phyloP scores from a whole-genome alignment of 2,888 invertebrate species.

The Aphodius granarius region DNA sequence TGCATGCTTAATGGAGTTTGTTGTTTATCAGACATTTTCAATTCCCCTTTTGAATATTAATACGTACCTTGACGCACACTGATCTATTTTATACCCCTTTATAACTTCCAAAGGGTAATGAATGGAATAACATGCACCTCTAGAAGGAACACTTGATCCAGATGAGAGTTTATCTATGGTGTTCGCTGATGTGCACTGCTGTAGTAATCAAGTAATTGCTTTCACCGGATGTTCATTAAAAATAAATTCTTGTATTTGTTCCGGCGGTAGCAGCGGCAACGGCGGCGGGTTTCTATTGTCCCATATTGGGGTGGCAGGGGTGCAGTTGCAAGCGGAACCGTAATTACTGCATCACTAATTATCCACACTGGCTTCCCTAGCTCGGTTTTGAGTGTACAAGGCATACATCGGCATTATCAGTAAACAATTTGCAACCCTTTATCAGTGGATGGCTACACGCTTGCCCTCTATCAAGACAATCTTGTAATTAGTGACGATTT shows the following conservation, averaged over 20 bases:
- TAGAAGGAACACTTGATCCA: background rate
- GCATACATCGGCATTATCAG: conserved; percentile 9
- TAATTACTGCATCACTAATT: conserved; percentile 14
- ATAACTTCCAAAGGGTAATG: too few species aligned
- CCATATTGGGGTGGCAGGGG: background rate
- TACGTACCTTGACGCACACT: too few species aligned
- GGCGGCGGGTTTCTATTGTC: conserved; percentile 3
- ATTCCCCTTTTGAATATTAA: too few species aligned
- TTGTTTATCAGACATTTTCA: background rate
- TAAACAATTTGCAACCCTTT: background rate
- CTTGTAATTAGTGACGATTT: too few species aligned
- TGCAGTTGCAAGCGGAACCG: conserved; percentile 7
- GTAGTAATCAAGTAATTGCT: conserved; percentile 18
- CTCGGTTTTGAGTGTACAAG: background rate
- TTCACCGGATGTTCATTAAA: conserved; percentile 16
- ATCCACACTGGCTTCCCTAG: conserved; percentile 2
- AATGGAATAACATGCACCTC: background rate
- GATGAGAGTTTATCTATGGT: background rate
- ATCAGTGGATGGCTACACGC: background rate
- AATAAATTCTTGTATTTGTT: conserved; percentile 16
- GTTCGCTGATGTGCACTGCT: background rate
- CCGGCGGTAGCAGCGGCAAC: conserved; percentile 1
- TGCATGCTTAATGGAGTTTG: conserved; percentile 1
- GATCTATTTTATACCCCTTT: too few species aligned
- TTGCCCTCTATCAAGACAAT: background rate